A percentile compares a stretch with the other conserved stretches of the same genome.
phyloP scores from a whole-genome alignment of 2,888 invertebrate genomes.

The Gastrophysa polygoni region DNA sequence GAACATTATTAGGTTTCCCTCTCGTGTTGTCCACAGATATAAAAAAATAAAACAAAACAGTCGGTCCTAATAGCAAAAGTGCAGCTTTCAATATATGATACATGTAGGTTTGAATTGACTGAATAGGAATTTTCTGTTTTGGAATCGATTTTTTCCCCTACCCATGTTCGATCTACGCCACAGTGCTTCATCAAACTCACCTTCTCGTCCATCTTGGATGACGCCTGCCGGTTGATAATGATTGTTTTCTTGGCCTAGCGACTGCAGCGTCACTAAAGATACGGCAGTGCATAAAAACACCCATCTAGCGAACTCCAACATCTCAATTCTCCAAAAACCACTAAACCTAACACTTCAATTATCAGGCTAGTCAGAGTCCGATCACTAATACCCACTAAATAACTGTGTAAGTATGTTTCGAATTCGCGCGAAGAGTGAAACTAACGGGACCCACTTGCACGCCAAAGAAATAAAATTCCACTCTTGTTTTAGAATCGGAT shows the following conservation, averaged over 20 bases:
- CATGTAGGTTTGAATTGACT: no score
- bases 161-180: slow-evolving; percentile 14
- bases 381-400: neutral
- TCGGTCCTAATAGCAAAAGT: no score
- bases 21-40: no score
- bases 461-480: no score
- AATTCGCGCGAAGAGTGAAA: no score
- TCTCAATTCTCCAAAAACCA: slow-evolving; percentile 19
- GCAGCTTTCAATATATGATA: no score
- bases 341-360: neutral
- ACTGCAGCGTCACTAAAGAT: slow-evolving; percentile 63
- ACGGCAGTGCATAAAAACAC: slow-evolving; percentile 62
- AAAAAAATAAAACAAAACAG: no score
- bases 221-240: slow-evolving; percentile 38
- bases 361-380: neutral
- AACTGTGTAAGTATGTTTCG: neutral
- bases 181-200: slow-evolving; percentile 44
- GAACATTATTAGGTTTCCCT: no score
- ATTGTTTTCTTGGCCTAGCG: slow-evolving; percentile 57
- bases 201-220: slow-evolving; percentile 50
- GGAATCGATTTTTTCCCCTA: no score
- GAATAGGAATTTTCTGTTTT: no score
- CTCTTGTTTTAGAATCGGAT: no score
- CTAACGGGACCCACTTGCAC: no score
- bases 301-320: slow-evolving; percentile 61